Conservation (phyloP, 64 coral and sea anemone genomes). For the Montipora foliosa region DNA sequence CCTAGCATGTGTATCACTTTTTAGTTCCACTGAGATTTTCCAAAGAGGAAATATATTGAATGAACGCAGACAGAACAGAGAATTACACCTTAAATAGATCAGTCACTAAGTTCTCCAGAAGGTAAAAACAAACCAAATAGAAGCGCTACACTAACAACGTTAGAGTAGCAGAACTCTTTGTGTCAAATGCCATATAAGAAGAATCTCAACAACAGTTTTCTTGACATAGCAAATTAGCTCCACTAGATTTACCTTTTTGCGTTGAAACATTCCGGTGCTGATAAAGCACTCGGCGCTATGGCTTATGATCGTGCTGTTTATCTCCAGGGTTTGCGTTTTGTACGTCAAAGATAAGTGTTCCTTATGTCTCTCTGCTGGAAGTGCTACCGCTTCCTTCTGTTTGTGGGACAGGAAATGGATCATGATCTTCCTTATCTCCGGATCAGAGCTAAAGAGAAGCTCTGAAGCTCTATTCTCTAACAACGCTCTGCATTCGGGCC, state of each 20-base stretch:
- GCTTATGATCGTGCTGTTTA: neutral
- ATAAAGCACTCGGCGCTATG: neutral
- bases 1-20: too few relatives aligned
- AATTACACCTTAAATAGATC: too few relatives aligned
- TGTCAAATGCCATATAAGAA: too few relatives aligned
- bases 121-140: too few relatives aligned
- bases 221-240: too few relatives aligned
- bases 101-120: too few relatives aligned
- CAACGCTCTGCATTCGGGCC: slow-evolving; percentile 15
- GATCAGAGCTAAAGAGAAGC: slow-evolving; percentile 6
- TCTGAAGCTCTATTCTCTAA: neutral
- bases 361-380: neutral
- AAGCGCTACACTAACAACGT: too few relatives aligned
- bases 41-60: neutral
- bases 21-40: neutral
- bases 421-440: neutral
- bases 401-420: neutral
- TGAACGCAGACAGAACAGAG: too few relatives aligned
- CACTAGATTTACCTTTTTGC: too few relatives aligned
- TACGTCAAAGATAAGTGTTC: neutral
- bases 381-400: neutral
- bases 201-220: too few relatives aligned
- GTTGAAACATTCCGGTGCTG: neutral
- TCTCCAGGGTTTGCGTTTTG: slow-evolving; percentile 2
- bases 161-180: too few relatives aligned